Percentiles rank a stretch among this genome's conserved stretches.
Evolutionary conservation across 2,113 vertebrate species (phyloP).

Genomic region (Neotoma lepida): DNA sequence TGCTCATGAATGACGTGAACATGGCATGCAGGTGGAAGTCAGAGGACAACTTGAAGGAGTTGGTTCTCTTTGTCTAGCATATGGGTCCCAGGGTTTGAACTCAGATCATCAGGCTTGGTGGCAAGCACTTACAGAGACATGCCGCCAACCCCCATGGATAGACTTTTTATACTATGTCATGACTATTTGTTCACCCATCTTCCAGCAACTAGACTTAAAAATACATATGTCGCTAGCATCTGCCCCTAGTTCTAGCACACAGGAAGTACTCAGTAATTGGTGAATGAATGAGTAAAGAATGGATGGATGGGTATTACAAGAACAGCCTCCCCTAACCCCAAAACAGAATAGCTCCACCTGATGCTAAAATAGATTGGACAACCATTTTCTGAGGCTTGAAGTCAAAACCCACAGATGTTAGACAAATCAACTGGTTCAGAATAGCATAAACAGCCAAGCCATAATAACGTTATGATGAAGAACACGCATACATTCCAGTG

Average conservation of each 20-base stretch:
- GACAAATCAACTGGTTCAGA: constrained; percentile 45
- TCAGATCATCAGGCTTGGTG: neutral
- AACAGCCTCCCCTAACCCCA: neutral
- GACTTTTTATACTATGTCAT: neutral
- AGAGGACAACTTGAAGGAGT: neutral
- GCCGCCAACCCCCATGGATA: neutral
- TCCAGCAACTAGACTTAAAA: neutral
- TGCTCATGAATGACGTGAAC: neutral
- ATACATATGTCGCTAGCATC: neutral
- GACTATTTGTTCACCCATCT: neutral
- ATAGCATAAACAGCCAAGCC: constrained; percentile 39
- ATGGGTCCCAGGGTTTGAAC: neutral
- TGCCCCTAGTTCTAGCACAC: neutral
- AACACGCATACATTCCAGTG: neutral
- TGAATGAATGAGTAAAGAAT: neutral
- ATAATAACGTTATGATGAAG: constrained; percentile 36
- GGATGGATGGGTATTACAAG: neutral
- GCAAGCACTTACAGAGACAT: neutral
- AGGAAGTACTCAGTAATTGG: neutral
- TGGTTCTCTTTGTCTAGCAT: neutral
- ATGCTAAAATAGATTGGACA: constrained; percentile 7
- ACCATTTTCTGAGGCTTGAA: constrained; percentile 36
- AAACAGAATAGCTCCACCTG: neutral
- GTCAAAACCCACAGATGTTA: constrained; percentile 37
- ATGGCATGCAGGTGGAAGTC: neutral